A percentile compares a stretch with the other conserved stretches of the same genome.
Evolutionary conservation across 1,140 invertebrate genomes (phyloP).

Genomic region (Drosophila paulistorum): DNA sequence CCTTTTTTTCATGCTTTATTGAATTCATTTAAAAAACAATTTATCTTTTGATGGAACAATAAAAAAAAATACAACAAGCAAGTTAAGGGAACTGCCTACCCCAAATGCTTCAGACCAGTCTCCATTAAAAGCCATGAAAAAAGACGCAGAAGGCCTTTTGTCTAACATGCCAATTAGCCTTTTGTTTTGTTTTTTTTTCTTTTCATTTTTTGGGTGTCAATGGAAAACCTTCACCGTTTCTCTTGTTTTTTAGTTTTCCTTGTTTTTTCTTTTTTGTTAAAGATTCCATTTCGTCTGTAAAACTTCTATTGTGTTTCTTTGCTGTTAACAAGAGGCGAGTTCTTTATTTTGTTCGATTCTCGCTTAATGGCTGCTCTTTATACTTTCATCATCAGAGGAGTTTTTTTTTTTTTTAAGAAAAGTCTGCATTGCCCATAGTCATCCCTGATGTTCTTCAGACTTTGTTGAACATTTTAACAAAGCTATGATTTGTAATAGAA

Average conservation of each 20-base stretch:
- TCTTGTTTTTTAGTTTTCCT: slow-evolving; percentile 13
- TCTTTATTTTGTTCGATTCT: not conserved
- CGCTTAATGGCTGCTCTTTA: not conserved
- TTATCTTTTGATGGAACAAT: slow-evolving; percentile 47
- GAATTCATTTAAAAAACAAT: slow-evolving; percentile 73
- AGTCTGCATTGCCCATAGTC: not conserved
- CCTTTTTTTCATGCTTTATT: slow-evolving; percentile 57
- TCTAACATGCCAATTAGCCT: slow-evolving; percentile 58
- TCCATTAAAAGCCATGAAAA: not conserved
- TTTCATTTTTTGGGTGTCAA: slow-evolving; percentile 37
- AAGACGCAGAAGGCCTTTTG: slow-evolving; percentile 36
- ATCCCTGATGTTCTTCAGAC: not conserved
- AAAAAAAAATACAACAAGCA: not conserved
- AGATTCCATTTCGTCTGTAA: slow-evolving; percentile 24
- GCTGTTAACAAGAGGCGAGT: not conserved
- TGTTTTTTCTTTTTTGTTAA: slow-evolving; percentile 15
- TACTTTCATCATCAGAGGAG: not conserved
- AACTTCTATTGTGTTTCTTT: slow-evolving; percentile 16
- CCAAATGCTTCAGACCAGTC: slow-evolving; percentile 2
- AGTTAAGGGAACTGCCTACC: not conserved
- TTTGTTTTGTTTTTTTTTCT: slow-evolving; percentile 29
- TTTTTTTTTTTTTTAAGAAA: not conserved
- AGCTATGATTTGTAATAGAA: too few relatives aligned
- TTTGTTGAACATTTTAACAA: too few relatives aligned
- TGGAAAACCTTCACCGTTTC: slow-evolving; percentile 10